Evolutionary conservation across 2,797 vertebrate genomes (phyloP), one percentile per base, ranked within the genome.

Genomic region (Nannoperca australis): DNA sequence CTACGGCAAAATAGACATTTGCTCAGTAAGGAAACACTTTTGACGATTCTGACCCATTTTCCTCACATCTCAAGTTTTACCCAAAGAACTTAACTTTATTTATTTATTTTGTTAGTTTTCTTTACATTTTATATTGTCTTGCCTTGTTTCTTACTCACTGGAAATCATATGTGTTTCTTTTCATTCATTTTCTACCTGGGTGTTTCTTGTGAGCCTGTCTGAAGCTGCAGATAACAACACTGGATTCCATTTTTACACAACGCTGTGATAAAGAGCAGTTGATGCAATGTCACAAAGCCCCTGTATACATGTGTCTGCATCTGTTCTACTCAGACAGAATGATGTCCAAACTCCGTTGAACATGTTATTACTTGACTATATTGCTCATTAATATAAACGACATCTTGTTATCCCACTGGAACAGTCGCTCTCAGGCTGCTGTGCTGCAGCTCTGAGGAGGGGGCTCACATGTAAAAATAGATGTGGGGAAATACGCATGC

Each of bases 391-490:
- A 2, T 38, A 38, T 38, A 18, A 18, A 27, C 11, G 1, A 12
- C 11, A 38, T 27, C 0, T 5, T n/a, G 6, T 14, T 50, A 27
- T 70, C 18, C 45, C 40, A 4, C n/a, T 36, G 12, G 44, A 6
- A 27, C 47, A 51, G 17, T 9, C n/a, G 3, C 10, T 30, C 27
- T 67, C 51, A 42, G 53, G n/a, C 47, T 73, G 68, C 71, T 78
- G 54, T 49, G 53, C 51, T 64, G 34, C 22, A 27, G 76, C 64
- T n/a, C 27, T 63, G 24, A 1, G 36, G 66, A 27, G 68, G 49
- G 63, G 36, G 50, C 53, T 40, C 68, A 2, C 2, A 2, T 73
- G 0, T 79, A 87, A 81, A 91, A 92, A 91, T 88, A 89, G 88
- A 73, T 10, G 32, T 10, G 50, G 34, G 36, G 34, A 76, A 20